Conservation (phyloP, 2,113 vertebrate species). For the Callipepla squamata region DNA sequence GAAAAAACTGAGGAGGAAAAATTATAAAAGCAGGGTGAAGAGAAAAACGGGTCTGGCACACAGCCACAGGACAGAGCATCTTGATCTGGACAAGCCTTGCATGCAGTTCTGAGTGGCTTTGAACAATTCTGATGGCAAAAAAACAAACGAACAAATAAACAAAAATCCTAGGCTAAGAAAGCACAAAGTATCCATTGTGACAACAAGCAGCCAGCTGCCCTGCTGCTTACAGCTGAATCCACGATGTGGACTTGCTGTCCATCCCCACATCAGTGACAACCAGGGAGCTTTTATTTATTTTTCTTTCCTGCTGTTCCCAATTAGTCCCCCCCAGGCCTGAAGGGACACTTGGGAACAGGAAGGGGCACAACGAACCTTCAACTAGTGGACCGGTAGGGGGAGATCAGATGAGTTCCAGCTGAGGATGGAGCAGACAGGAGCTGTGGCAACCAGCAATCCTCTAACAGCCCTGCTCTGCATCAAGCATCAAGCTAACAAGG, state of each 20-base stretch:
- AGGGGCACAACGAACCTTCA: background rate
- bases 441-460: background rate
- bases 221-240: background rate
- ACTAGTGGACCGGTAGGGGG: background rate
- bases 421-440: background rate
- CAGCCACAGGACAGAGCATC: background rate
- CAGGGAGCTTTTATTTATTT: background rate
- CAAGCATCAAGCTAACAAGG: background rate
- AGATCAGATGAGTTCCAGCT: rapidly evolving
- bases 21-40: background rate
- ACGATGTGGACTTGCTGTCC: background rate
- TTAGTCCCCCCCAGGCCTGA: background rate
- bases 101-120: background rate
- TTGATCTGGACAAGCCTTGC: background rate
- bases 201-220: background rate
- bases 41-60: background rate
- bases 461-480: background rate
- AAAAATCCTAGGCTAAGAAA: background rate
- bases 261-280: background rate
- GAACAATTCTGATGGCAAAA: background rate
- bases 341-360: background rate
- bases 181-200: background rate
- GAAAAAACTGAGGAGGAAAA: background rate
- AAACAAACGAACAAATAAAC: background rate
- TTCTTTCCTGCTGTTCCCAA: background rate